Base-by-base conservation (phyloP, 1,140 invertebrate genomes). In the Hycleus cichorii region DNA sequence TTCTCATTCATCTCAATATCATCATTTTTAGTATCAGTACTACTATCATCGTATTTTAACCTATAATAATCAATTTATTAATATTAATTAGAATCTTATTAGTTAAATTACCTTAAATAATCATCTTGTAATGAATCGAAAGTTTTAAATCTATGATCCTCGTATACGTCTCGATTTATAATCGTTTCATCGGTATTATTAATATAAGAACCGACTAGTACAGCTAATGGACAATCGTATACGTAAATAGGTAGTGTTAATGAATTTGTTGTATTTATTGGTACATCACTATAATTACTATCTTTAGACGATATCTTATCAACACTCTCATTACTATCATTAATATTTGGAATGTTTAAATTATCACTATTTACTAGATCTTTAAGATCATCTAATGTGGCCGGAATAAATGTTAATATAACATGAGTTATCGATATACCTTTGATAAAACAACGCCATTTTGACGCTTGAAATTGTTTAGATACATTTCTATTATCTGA, bases 401-500 rank as follows among this genome's bases (percentile, higher is more conserved):
- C 80, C 2, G 88, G 87, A 10, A 90, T 59, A 63, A 90, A 79
- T 4, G 86, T 89, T 3, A 90, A 65, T 8, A 89, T 78, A 3
- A 89, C 76, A 60, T 85, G 83, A 0, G 80, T 82, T 3, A 75
- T 65, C 12, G 78, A 81, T 10, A 83, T 74, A 11, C 80, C 79
- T 72, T 86, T 88, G 4, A 88, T 75, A 65, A 83, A 89, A 70
- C 87, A 90, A 49, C 79, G 76, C 87, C 87, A 90, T 58, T 75
- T 72, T 10, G 79, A 70, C n/a, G 5, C 46, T 39, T 50, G 45
- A 5, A 46, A 32, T 10, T 45, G 32, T 11, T 50, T 32, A 18
- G 32, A 18, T 26, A 47, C 27, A n/a, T 47, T n/a, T 47, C 46
- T 47, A 47, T 10, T 26, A 47, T 47, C 24, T 26, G 26, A 47